These are phyloP conservation scores for Formicarius rufipectus DNA, from an alignment of 2,113 vertebrate genomes.

Conservation along the genomic window DNA sequence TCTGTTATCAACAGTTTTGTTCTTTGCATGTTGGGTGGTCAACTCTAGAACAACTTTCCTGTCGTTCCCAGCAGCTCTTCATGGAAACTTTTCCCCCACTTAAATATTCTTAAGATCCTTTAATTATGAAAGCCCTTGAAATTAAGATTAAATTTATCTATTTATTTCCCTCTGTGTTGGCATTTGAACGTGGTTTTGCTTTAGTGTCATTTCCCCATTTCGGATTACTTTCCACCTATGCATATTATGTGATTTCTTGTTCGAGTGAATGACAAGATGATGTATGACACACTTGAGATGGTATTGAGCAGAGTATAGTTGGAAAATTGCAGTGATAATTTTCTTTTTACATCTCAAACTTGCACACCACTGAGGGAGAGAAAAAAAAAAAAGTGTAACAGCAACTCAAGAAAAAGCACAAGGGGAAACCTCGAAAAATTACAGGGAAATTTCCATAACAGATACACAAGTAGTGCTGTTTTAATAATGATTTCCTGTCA, in stretches of 20 bases:
- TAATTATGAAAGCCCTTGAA: background rate
- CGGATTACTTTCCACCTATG: constrained; percentile 12
- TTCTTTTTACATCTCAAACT: constrained; percentile 60
- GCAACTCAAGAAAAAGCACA: constrained; percentile 33
- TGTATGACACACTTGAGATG: constrained; percentile 40
- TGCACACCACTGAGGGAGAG: background rate
- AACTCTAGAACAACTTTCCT: background rate
- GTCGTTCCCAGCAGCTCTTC: background rate
- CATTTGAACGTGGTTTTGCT: background rate
- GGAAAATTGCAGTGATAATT: constrained; percentile 63
- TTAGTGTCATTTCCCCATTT: background rate
- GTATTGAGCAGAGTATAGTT: constrained; percentile 45
- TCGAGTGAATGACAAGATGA: constrained; percentile 48
- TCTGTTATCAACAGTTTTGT: background rate
- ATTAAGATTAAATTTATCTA: background rate
- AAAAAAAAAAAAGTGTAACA: background rate
- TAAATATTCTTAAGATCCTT: background rate
- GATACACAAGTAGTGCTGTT: constrained; percentile 69
- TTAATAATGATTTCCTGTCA: constrained; percentile 79
- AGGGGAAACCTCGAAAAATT: constrained; percentile 71
- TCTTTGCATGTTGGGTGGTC: background rate
- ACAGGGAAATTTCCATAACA: constrained; percentile 78
- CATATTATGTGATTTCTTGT: constrained; percentile 18
- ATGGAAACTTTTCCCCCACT: background rate
- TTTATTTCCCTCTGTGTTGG: background rate